A percentile compares a stretch with the other conserved stretches of the same genome.
These are phyloP conservation scores for Antedon mediterranea DNA, from an alignment of 53 echinoderm and acorn worm genomes.

Conservation along the genomic window DNA sequence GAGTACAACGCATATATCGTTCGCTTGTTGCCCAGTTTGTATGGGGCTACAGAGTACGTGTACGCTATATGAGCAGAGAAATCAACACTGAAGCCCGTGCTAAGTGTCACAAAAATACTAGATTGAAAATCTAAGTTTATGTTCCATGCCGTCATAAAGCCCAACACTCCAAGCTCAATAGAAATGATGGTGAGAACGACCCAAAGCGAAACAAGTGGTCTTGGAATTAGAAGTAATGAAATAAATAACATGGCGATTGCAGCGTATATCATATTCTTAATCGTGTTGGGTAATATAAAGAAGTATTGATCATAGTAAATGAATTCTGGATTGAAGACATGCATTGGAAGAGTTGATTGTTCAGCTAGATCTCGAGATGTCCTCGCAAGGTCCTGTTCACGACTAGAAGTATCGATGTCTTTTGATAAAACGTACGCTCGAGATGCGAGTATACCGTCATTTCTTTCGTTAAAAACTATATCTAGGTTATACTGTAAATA, in stretches of 20 bases:
- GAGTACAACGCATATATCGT: neutral
- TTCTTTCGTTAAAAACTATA: constrained; percentile 36
- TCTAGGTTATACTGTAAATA: constrained; percentile 26
- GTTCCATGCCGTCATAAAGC: constrained; percentile 39
- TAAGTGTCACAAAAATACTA: constrained; percentile 48
- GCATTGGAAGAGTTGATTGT: constrained; percentile 15
- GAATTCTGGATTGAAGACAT: constrained; percentile 31
- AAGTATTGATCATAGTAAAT: constrained; percentile 39
- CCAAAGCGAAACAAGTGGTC: constrained; percentile 22
- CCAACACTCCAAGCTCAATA: constrained; percentile 42
- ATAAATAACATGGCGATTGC: constrained; percentile 34
- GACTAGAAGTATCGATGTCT: constrained; percentile 7
- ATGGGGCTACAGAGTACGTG: constrained; percentile 5
- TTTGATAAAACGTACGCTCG: constrained; percentile 27
- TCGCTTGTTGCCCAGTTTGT: neutral
- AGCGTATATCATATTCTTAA: constrained; percentile 33
- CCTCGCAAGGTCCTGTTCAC: constrained; percentile 20
- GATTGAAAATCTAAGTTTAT: constrained; percentile 40
- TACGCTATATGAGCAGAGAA: constrained; percentile 63
- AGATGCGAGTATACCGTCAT: constrained; percentile 10
- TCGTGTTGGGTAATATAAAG: constrained; percentile 27
- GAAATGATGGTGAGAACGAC: constrained; percentile 37
- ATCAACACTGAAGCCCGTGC: constrained; percentile 64
- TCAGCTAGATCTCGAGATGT: constrained; percentile 5
- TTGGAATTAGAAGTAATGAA: constrained; percentile 34